These are phyloP conservation scores for Silurus aristotelis DNA, from an alignment of 2,797 vertebrate genomes.

Conservation along the genomic window DNA sequence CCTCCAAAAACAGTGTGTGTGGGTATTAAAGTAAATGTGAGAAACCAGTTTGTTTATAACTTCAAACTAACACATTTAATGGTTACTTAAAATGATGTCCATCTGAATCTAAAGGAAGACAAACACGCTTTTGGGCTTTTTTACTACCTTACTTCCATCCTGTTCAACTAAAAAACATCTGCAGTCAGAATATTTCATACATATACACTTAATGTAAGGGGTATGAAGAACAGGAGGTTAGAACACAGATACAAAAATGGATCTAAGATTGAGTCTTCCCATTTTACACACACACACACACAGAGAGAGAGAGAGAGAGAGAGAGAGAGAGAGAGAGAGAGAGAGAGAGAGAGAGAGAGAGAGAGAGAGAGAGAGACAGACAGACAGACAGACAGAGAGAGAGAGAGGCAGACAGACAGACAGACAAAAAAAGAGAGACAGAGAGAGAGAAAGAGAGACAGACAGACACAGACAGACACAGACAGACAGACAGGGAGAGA, in stretches of 20 bases:
- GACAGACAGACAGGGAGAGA: too few relatives aligned
- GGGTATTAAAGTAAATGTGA: constrained; percentile 34
- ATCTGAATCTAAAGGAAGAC: neutral
- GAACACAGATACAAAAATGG: neutral
- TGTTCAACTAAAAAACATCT: neutral
- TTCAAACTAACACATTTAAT: constrained; percentile 13
- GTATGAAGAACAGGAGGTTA: neutral
- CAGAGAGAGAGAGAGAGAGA: too few relatives aligned
- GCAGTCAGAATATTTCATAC: neutral
- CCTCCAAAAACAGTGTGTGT: neutral
- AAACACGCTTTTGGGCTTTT: neutral
- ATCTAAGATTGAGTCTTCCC: neutral
- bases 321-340: too few relatives aligned
- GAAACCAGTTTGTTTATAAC: neutral
- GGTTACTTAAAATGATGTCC: neutral
- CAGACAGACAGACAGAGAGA: too few relatives aligned
- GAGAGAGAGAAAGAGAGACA: too few relatives aligned
- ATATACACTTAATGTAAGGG: neutral
- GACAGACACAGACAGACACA: too few relatives aligned
- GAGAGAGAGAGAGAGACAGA: too few relatives aligned
- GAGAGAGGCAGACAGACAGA: too few relatives aligned
- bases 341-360: too few relatives aligned
- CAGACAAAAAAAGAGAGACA: too few relatives aligned
- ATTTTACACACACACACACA: neutral
- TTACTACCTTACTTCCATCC: neutral